Percentiles rank a stretch among this genome's conserved stretches.
Conservation (phyloP, 2,888 invertebrate genomes). For the Acleris literana region DNA sequence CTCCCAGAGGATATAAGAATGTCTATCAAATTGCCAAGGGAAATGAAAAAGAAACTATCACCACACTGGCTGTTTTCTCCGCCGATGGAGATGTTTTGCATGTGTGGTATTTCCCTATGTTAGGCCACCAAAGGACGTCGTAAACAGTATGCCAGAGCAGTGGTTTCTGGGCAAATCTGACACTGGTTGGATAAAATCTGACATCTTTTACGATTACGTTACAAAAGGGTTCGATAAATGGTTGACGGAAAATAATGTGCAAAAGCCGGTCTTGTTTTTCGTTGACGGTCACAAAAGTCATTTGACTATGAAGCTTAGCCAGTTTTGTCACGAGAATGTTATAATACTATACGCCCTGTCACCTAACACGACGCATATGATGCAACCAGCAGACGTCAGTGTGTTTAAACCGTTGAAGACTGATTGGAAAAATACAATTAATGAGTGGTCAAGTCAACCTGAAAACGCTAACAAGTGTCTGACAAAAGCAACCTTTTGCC, state of each 20-base stretch:
- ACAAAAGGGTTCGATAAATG: conserved; percentile 44
- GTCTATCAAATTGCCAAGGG: conserved; percentile 37
- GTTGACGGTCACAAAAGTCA: conserved; percentile 47
- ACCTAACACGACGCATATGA: too few relatives aligned
- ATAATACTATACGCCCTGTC: conserved; percentile 25
- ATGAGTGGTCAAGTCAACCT: too few relatives aligned
- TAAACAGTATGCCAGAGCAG: conserved; percentile 41
- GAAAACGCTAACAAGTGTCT: too few relatives aligned
- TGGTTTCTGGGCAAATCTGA: conserved; percentile 44
- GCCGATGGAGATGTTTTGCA: conserved; percentile 43
- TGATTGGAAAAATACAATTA: too few relatives aligned
- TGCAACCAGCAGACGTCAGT: too few relatives aligned
- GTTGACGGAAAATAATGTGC: conserved; percentile 38
- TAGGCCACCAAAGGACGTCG: conserved; percentile 24
- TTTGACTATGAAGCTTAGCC: conserved; percentile 41
- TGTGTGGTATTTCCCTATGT: conserved; percentile 37
- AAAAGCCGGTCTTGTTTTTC: conserved; percentile 43
- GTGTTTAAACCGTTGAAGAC: too few relatives aligned
- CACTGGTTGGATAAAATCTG: conserved; percentile 42
- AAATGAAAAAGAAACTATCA: conserved; percentile 50
- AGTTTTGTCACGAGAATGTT: conserved; percentile 37
- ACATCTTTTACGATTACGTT: conserved; percentile 47
- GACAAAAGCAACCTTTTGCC: too few relatives aligned
- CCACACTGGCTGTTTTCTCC: conserved; percentile 44
- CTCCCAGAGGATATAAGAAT: conserved; percentile 41